These are phyloP conservation scores for Serripes groenlandicus DNA, from an alignment of 2,888 invertebrate genomes.

Conservation along the genomic window DNA sequence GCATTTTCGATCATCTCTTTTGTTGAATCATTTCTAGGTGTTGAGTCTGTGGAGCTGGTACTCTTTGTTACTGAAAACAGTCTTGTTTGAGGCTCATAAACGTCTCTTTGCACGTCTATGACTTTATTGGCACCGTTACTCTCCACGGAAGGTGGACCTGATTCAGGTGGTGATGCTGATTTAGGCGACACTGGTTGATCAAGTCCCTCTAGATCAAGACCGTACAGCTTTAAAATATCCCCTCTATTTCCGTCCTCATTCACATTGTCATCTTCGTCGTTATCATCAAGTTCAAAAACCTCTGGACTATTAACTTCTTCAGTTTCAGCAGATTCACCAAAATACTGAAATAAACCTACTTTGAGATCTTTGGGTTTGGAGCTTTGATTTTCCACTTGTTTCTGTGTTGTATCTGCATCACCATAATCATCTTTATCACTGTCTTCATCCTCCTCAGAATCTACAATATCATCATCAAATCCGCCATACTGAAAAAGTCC, in stretches of 20 bases:
- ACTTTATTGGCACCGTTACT: conserved; percentile 6
- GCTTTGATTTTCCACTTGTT: not conserved
- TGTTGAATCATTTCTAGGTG: conserved; percentile 43
- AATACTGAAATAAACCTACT: conserved; percentile 64
- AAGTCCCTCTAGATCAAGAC: conserved; percentile 48
- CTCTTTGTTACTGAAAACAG: conserved; percentile 56
- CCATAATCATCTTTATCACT: conserved; percentile 4
- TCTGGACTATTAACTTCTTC: conserved; percentile 43
- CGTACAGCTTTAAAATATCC: conserved; percentile 59
- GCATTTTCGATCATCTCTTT: conserved; percentile 4
- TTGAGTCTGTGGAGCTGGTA: conserved; percentile 59
- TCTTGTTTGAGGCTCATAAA: conserved; percentile 61
- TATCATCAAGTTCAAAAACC: conserved; percentile 42
- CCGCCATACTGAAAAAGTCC: conserved; percentile 60
- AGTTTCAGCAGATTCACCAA: not conserved
- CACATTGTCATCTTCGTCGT: conserved; percentile 45
- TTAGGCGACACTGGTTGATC: conserved; percentile 53
- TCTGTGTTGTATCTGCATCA: not conserved
- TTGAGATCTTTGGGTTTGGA: conserved; percentile 26
- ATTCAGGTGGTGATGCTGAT: conserved; percentile 53
- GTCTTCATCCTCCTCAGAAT: conserved; percentile 25
- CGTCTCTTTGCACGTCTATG: conserved; percentile 63
- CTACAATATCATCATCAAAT: conserved; percentile 42
- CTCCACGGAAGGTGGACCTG: conserved; percentile 27
- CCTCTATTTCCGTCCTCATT: conserved; percentile 42